phyloP scores from a whole-genome alignment of 2,797 vertebrate species.

The Antrozous pallidus region DNA sequence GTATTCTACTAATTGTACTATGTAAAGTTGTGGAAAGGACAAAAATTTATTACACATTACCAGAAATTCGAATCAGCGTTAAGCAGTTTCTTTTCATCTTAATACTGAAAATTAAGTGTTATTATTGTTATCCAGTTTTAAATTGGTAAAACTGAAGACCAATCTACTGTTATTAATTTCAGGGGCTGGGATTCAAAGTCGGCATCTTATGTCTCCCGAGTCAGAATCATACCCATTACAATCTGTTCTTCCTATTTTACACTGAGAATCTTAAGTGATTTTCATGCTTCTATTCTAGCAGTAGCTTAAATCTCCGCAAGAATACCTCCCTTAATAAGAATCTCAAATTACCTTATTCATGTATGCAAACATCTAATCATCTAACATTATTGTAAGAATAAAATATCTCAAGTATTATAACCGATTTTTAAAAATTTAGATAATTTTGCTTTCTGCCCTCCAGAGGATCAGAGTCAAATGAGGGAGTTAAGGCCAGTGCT shows the following conservation, averaged over 20 bases:
- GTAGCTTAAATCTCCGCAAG: background rate
- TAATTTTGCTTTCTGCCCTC: background rate
- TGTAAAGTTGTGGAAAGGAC: background rate
- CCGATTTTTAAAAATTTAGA: background rate
- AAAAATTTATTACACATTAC: background rate
- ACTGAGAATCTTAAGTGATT: background rate
- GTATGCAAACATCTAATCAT: background rate
- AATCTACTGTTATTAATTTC: background rate
- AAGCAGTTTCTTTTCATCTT: background rate
- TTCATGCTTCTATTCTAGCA: background rate
- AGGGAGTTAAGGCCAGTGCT: background rate
- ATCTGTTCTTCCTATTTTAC: background rate
- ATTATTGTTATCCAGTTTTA: background rate
- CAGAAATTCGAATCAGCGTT: constrained; percentile 19
- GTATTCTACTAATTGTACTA: background rate
- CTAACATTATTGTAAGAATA: background rate
- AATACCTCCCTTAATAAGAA: background rate
- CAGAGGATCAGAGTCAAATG: background rate
- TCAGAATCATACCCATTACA: background rate
- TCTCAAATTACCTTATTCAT: background rate
- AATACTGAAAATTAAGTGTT: constrained; percentile 4
- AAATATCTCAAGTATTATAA: background rate
- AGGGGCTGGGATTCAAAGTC: constrained; percentile 2
- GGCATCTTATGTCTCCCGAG: background rate
- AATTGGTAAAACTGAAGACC: background rate